phyloP scores from a whole-genome alignment of 2,113 vertebrate species.

The Puffinus mauretanicus region DNA sequence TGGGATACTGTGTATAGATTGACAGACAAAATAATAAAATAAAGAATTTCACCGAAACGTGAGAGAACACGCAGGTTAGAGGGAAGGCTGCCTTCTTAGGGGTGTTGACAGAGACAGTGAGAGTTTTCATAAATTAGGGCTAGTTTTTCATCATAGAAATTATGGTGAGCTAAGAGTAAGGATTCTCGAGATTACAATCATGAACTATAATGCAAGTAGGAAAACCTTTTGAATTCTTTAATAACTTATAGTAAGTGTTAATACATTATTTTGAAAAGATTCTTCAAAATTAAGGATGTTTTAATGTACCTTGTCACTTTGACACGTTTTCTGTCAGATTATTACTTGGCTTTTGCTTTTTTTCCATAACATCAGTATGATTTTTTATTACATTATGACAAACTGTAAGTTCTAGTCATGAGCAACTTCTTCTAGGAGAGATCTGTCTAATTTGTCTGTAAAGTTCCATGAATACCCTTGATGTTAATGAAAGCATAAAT shows the following conservation, averaged over 20 bases:
- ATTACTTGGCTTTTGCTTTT: not conserved
- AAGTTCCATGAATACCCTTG: not conserved
- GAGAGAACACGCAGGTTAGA: not conserved
- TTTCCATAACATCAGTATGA: not conserved
- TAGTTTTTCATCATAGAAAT: not conserved
- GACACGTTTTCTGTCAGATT: not conserved
- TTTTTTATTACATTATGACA: not conserved
- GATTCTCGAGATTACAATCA: not conserved
- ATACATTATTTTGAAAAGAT: not conserved
- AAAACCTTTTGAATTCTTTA: not conserved
- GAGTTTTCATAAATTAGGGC: not conserved
- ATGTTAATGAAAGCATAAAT: not conserved
- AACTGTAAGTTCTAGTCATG: not conserved
- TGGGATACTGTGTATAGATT: not conserved
- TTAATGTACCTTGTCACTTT: not conserved
- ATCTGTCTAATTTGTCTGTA: not conserved
- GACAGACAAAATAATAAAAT: not conserved
- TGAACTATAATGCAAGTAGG: not conserved
- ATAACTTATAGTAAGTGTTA: not conserved
- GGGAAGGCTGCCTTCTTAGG: not conserved
- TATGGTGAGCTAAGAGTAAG: not conserved
- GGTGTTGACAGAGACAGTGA: not conserved
- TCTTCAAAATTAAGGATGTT: not conserved
- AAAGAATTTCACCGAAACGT: not conserved
- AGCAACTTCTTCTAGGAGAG: not conserved